phyloP scores from a whole-genome alignment of 1,140 invertebrate genomes.

The Mamestra configurata region DNA sequence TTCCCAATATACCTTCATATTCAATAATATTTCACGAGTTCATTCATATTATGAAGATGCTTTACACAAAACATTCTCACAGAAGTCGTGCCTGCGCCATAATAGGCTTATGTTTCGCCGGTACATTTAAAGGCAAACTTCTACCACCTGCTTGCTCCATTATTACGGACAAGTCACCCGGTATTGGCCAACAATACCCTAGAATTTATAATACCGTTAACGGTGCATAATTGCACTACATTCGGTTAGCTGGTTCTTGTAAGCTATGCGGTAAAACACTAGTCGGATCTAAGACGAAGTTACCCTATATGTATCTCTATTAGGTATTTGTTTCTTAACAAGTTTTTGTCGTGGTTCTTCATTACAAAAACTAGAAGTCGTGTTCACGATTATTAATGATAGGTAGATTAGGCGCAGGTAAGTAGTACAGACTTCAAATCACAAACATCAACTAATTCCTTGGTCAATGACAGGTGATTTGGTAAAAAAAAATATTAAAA shows the following conservation, averaged over 20 bases:
- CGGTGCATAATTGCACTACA: conserved; percentile 45
- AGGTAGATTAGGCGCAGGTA: conserved; percentile 2
- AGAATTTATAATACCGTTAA: conserved; percentile 38
- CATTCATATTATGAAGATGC: background rate
- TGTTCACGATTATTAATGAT: conserved; percentile 41
- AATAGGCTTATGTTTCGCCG: conserved; percentile 16
- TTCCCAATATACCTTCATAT: background rate
- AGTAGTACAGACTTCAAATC: background rate
- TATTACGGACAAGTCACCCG: conserved; percentile 33
- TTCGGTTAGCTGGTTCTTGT: conserved; percentile 19
- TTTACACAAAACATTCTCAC: conserved; percentile 8
- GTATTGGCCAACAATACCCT: conserved; percentile 36
- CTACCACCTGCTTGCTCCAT: conserved; percentile 14
- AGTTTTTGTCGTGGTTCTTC: conserved; percentile 14
- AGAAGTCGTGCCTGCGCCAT: background rate
- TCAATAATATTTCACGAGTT: background rate
- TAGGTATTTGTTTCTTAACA: conserved; percentile 4
- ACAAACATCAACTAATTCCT: background rate
- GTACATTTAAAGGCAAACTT: conserved; percentile 32
- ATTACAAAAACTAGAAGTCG: conserved; percentile 27
- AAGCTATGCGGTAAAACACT: conserved; percentile 24
- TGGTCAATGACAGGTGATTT: conserved; percentile 21
- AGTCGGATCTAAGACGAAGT: conserved; percentile 9
- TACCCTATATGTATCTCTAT: conserved; percentile 18
- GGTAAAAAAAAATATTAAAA: too few relatives aligned